These are phyloP conservation scores for Achlya flavicornis DNA, from an alignment of 2,888 invertebrate species.

Conservation along the genomic window DNA sequence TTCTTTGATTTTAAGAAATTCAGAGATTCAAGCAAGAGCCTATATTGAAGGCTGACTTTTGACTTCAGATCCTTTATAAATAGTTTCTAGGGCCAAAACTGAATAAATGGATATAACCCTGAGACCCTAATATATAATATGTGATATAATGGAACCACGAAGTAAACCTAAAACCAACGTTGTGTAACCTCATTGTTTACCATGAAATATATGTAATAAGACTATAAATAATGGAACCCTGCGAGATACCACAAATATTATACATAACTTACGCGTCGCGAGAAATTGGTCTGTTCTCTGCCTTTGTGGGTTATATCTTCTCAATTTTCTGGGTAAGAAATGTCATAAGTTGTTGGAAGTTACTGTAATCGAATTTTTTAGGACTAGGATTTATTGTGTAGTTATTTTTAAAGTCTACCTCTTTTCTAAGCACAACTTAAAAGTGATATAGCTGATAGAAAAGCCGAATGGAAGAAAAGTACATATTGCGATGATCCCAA, in stretches of 20 bases:
- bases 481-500: too few species aligned
- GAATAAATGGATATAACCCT: neutral
- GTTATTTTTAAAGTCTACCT: neutral
- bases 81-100: too few species aligned
- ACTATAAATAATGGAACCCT: conserved; percentile 2
- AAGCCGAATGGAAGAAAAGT: too few species aligned
- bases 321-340: neutral
- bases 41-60: too few species aligned
- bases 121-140: neutral
- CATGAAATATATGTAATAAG: conserved; percentile 5
- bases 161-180: neutral
- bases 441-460: too few species aligned
- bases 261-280: neutral
- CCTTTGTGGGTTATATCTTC: neutral
- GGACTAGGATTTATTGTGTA: neutral
- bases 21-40: too few species aligned
- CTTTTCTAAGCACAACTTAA: too few species aligned
- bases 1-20: neutral
- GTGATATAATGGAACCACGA: neutral
- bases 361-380: neutral
- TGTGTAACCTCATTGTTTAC: neutral
- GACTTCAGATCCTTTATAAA: too few species aligned
- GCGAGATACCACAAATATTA: conserved; percentile 2
- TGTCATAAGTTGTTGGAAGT: neutral
- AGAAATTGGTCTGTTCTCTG: neutral